A percentile compares a stretch with the other conserved stretches of the same genome.
These are phyloP conservation scores for Macaca nemestrina DNA, from an alignment of 2,113 vertebrate species.

Conservation along the genomic window DNA sequence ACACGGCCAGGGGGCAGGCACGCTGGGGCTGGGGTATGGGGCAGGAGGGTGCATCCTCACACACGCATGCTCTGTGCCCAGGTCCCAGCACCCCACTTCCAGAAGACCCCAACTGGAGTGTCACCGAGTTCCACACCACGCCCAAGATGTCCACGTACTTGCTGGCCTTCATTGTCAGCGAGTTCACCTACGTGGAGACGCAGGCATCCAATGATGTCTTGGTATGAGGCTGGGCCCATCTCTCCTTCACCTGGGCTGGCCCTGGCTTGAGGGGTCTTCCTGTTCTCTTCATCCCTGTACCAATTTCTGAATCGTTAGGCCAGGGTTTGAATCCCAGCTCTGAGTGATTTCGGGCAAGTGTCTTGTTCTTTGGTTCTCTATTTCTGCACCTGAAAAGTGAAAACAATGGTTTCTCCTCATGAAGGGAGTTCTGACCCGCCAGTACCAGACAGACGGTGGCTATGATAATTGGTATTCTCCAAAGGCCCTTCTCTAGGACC, in stretches of 20 bases:
- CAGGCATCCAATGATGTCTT: fast-evolving
- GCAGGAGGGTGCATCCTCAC: fast-evolving
- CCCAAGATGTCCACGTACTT: slow-evolving; percentile 93
- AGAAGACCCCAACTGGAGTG: fast-evolving
- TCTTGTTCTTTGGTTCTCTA: background rate
- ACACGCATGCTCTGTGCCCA: fast-evolving
- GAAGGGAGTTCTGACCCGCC: background rate
- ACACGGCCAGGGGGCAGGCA: fast-evolving
- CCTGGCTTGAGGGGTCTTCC: background rate
- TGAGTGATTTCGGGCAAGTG: background rate
- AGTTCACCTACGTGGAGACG: background rate
- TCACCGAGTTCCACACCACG: slow-evolving; percentile 85
- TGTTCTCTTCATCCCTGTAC: background rate
- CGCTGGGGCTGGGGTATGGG: background rate
- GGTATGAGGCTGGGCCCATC: slow-evolving; percentile 78
- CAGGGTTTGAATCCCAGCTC: background rate
- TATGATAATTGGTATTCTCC: fast-evolving
- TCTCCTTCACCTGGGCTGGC: fast-evolving
- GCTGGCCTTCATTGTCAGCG: slow-evolving; percentile 90
- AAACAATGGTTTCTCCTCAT: background rate
- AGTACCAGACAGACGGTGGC: background rate
- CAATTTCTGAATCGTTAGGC: background rate
- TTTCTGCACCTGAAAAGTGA: background rate
- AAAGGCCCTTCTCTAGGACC: background rate
- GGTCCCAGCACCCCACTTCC: fast-evolving